phyloP scores from a whole-genome alignment of 2,797 vertebrate genomes.

The Cyprinella venusta region DNA sequence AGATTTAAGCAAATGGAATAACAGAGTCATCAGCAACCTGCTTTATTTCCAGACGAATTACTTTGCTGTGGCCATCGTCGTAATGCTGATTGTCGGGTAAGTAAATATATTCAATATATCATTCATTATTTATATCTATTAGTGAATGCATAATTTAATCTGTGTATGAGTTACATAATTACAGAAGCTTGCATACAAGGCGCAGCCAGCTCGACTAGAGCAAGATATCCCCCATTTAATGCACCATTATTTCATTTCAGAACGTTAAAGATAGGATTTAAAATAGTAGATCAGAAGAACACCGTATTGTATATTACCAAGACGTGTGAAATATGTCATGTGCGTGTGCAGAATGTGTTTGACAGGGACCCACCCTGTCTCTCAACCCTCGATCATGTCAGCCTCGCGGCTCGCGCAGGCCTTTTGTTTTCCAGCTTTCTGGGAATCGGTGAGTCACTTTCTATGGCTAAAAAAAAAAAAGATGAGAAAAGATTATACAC shows the following conservation, averaged over 20 bases:
- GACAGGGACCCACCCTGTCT: background rate
- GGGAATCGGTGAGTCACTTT: slow-evolving; percentile 49
- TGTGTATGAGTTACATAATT: background rate
- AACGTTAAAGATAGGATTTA: background rate
- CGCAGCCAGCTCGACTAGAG: background rate
- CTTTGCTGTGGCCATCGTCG: slow-evolving; percentile 79
- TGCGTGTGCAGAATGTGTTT: background rate
- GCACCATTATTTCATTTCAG: background rate
- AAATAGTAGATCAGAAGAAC: background rate
- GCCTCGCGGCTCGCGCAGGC: background rate
- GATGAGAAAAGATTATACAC: background rate
- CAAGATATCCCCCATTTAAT: background rate
- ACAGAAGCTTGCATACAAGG: background rate
- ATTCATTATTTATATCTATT: background rate
- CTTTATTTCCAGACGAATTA: slow-evolving; percentile 98
- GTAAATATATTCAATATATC: slow-evolving; percentile 54
- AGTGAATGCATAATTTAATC: background rate
- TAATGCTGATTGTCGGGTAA: slow-evolving; percentile 91
- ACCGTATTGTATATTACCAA: background rate
- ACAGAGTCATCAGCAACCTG: slow-evolving; percentile 91
- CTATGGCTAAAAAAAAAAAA: background rate
- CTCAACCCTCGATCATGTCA: background rate
- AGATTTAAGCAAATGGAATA: slow-evolving; percentile 94
- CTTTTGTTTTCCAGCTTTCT: slow-evolving; percentile 10
- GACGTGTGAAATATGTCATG: background rate